Evolutionary conservation across 2,797 vertebrate genomes (phyloP).

Genomic region (Choloepus didactylus): DNA sequence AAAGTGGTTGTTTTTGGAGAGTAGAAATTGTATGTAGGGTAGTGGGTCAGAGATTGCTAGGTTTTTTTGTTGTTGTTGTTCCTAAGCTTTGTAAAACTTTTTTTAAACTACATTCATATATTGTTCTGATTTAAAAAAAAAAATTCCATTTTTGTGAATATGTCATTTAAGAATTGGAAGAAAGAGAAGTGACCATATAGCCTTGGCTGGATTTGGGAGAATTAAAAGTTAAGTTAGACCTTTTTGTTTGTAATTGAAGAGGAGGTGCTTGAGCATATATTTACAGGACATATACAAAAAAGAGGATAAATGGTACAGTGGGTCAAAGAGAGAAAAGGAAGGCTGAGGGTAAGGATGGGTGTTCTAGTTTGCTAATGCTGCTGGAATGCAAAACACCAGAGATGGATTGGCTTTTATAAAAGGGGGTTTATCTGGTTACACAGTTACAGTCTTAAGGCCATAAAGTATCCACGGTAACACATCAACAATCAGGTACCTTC

Average conservation of each 20-base stretch:
- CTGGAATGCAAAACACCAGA: too few species aligned
- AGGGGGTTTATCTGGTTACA: too few species aligned
- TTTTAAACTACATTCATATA: neutral
- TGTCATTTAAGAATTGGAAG: neutral
- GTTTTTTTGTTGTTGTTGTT: too few species aligned
- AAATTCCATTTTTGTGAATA: too few species aligned
- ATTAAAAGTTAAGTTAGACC: neutral
- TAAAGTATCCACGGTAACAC: too few species aligned
- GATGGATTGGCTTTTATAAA: too few species aligned
- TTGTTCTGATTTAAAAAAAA: neutral
- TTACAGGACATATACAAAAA: neutral
- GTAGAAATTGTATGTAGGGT: neutral
- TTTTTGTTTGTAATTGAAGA: neutral
- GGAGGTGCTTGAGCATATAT: neutral
- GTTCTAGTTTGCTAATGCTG: too few species aligned
- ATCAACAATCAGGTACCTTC: too few species aligned
- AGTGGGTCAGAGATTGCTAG: neutral
- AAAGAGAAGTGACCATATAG: neutral
- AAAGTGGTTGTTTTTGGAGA: too few species aligned
- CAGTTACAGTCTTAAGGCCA: too few species aligned
- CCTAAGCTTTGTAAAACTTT: neutral
- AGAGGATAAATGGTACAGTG: neutral
- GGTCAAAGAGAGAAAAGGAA: neutral
- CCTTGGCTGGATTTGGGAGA: neutral
- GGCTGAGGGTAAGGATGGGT: neutral